Conservation (phyloP, 1,140 invertebrate species). For the Zophobas atratus region DNA sequence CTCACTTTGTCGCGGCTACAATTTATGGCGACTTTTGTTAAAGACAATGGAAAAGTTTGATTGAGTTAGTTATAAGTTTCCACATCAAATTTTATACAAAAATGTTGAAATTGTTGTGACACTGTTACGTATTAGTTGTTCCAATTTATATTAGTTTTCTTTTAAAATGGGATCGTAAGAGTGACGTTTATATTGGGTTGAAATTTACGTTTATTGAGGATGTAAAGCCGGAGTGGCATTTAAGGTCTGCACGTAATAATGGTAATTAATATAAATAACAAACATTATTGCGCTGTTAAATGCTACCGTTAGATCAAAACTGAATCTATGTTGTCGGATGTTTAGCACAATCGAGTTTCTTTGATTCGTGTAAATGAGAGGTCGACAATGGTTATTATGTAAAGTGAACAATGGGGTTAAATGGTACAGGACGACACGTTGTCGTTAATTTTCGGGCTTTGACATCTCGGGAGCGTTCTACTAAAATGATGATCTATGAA, state of each 20-base stretch:
- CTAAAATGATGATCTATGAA: no score
- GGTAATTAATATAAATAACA: constrained; percentile 41
- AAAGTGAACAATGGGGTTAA: neutral
- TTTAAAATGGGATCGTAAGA: constrained; percentile 7
- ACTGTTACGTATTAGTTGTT: neutral
- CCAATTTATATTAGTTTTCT: constrained; percentile 11
- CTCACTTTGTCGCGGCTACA: neutral
- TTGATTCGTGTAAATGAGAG: neutral
- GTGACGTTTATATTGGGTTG: constrained; percentile 24
- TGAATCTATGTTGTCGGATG: neutral
- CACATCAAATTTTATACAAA: neutral
- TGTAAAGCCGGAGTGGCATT: constrained; percentile 27
- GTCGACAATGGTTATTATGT: neutral
- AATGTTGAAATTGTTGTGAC: neutral
- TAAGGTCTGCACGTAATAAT: constrained; percentile 34
- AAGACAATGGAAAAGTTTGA: constrained; percentile 8
- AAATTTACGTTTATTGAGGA: constrained; percentile 27
- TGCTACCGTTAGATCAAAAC: constrained; percentile 28
- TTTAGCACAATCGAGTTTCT: constrained; percentile 28
- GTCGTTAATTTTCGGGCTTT: no score
- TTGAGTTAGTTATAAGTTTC: constrained; percentile 3
- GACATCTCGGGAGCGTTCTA: no score
- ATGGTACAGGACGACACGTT: no score
- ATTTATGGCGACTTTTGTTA: neutral
- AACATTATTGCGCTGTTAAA: constrained; percentile 31